Evolutionary conservation across 2,888 invertebrate genomes (phyloP).

Genomic region (Yponomeuta malinellus): DNA sequence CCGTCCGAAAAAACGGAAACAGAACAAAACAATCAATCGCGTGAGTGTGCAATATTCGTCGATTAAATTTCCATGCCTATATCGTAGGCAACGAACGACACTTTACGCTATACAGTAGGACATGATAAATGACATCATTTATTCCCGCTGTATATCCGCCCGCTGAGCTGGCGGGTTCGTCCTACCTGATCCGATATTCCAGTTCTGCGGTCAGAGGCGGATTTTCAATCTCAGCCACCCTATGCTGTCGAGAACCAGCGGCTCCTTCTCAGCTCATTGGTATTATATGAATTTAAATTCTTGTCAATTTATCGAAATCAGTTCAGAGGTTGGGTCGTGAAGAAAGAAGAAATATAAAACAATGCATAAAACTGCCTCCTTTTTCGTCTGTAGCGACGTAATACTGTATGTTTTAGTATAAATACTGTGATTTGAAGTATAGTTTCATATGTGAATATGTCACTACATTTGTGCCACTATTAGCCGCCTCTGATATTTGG

Average conservation of each 20-base stretch:
- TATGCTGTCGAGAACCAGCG: not conserved
- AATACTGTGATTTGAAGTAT: too few species aligned
- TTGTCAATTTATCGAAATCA: not conserved
- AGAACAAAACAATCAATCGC: conserved; percentile 10
- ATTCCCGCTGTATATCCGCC: conserved; percentile 13
- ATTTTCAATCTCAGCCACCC: not conserved
- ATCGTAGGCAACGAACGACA: conserved; percentile 2
- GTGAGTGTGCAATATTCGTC: conserved; percentile 17
- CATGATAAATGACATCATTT: conserved; percentile 19
- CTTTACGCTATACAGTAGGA: not conserved
- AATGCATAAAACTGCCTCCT: not conserved
- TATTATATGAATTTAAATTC: not conserved
- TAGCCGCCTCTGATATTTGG: too few species aligned
- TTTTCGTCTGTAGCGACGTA: too few species aligned
- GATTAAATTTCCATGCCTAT: conserved; percentile 16
- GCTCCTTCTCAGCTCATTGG: not conserved
- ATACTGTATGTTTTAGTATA: too few species aligned
- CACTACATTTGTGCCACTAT: too few species aligned
- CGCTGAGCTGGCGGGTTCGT: not conserved
- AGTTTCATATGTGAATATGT: too few species aligned
- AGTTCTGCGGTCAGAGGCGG: not conserved
- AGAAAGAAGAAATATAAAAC: too few species aligned
- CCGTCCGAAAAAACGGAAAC: not conserved
- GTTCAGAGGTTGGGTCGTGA: not conserved
- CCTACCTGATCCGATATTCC: not conserved